These are phyloP conservation scores for Epirrita christyi DNA, from an alignment of 2,888 invertebrate genomes.

Conservation along the genomic window DNA sequence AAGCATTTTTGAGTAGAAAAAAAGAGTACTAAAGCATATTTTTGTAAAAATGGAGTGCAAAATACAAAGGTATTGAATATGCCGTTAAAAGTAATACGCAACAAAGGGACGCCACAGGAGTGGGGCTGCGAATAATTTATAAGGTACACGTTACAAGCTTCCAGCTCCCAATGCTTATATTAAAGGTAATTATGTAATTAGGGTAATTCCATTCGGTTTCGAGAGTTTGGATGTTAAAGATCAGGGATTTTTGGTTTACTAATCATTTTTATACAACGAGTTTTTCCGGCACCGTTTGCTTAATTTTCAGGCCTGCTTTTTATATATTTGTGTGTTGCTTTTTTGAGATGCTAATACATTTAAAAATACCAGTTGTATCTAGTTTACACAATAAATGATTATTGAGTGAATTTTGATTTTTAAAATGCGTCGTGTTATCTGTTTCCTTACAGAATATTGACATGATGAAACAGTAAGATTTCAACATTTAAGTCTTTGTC, in stretches of 20 bases:
- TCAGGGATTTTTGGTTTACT: constrained; percentile 8
- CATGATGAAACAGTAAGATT: no score
- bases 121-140: constrained; percentile 71
- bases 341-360: no score
- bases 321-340: no score
- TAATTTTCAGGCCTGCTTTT: background rate
- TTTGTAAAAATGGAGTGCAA: constrained; percentile 6
- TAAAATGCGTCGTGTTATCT: no score
- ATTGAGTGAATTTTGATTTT: no score
- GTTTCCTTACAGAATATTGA: no score
- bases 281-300: background rate
- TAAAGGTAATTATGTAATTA: constrained; percentile 32
- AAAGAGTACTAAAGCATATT: constrained; percentile 8
- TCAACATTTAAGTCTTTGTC: background rate
- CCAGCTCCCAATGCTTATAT: constrained; percentile 34
- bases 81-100: constrained; percentile 57
- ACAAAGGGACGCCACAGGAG: constrained; percentile 65
- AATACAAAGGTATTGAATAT: constrained; percentile 33
- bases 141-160: constrained; percentile 59
- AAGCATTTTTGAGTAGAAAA: constrained; percentile 4
- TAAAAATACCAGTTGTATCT: no score
- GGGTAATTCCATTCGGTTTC: constrained; percentile 20
- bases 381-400: no score
- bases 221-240: constrained; percentile 10
- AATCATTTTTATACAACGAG: background rate